Base-by-base conservation (phyloP, 2,797 vertebrate genomes). In the Notolepis coatsorum region DNA sequence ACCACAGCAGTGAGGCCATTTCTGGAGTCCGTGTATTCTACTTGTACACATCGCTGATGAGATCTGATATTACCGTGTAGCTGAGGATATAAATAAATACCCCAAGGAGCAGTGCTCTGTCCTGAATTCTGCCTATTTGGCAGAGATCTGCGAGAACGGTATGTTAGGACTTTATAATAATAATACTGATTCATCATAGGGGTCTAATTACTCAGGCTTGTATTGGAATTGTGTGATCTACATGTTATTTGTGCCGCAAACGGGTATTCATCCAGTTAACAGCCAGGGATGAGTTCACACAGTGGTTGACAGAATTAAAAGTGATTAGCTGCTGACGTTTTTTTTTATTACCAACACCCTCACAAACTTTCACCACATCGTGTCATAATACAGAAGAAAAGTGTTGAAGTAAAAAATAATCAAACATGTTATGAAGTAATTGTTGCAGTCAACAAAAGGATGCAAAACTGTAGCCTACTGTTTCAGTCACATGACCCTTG, bases 221-320 rank as follows among this genome's bases (percentile, higher is more conserved):
- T 68, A 23, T 53, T 83, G 61, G 54, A 77, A 91, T 90, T 86
- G 87, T 86, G 87, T 87, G 89, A 82, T 79, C n/a, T n/a, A 61
- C 6, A 9, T 37, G 59, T 54, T 43, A 47, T 38, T n/a, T 35
- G 50, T 71, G 73, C 77, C 87, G 84, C 55, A 76, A 57, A 68
- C 74, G n/a, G n/a, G n/a, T n/a, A n/a, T n/a, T n/a, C n/a, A 76
- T 83, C 60, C 68, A 81, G 80, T 77, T 85, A 83, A 64, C 61
- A 39, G 57, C 35, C 46, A 80, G 45, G 35, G 10, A 61, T 65
- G 68, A 41, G 69, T 81, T 80, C 71, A 84, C 74, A 48, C 55
- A 64, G 61, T 49, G 61, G 68, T 50, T 45, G 80, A 74, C 76
- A 61, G 62, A 87, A 63, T 82, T 79, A 84, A 77, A n/a, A 2